Evolutionary conservation across 2,888 invertebrate species (phyloP), one percentile per base, ranked within the genome.

Genomic region (Drosophila sordidula): DNA sequence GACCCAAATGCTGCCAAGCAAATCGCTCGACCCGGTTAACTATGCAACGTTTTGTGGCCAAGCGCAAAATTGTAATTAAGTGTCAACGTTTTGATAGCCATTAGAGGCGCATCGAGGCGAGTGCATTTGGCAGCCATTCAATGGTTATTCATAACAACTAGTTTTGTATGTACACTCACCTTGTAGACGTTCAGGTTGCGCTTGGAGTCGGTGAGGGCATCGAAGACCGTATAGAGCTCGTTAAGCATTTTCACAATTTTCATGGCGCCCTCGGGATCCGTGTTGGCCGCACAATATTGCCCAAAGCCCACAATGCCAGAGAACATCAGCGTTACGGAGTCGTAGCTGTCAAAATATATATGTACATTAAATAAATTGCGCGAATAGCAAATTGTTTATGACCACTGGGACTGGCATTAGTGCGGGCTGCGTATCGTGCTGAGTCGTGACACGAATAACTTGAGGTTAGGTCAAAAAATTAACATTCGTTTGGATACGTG

Each of bases 191-290:
- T 97, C 38, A 98, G 97, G 93, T 98, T 98, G 82, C 96, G 95
- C 90, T 96, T 97, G 5, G 97, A 97, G 92, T 98, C 98, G 9
- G 98, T 97, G 42, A 98, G 94, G 41, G 96, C 97, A 93, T 98
- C 98, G 89, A 98, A 98, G 4, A 97, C 96, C 0, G 98, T 98
- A 92, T 98, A 98, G 74, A 98, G 94, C 90, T 97, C 96, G 92
- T 98, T 98, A 50, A 98, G 94, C 95, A 98, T 96, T 92, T 96
- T 95, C 8, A 98, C 98, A 75, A 98, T 98, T 93, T 98, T 98
- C 97, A 98, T 98, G 45, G 98, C 98, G 0, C 98, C 98, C 79
- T 95, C 95, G 6, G 97, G 96, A 92, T 98, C 98, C 0, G 98
- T 97, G 91, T 98, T 95, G 44, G 95, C 94, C 2, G 98, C 97